These are phyloP conservation scores for Dysmachus trigonus DNA, from an alignment of 2,888 invertebrate species.

Conservation along the genomic window DNA sequence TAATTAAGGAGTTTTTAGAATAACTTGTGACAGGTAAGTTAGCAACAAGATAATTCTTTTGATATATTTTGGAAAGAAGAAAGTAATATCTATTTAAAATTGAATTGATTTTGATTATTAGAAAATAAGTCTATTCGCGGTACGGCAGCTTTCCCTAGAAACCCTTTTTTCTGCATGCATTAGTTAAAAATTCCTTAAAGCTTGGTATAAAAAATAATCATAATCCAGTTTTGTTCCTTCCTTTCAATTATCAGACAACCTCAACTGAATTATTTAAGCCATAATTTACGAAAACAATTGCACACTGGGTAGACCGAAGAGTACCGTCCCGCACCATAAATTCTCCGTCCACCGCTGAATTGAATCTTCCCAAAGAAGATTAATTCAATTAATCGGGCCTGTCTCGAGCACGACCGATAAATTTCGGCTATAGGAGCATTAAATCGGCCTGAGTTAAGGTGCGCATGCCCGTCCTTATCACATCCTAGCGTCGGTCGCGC, in stretches of 20 bases:
- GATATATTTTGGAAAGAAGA: too few relatives aligned
- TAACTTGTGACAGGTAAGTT: too few relatives aligned
- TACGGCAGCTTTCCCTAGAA: not conserved
- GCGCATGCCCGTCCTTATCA: not conserved
- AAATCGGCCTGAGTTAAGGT: not conserved
- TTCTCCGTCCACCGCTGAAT: not conserved
- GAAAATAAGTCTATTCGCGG: too few relatives aligned
- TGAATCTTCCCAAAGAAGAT: slow-evolving; percentile 33
- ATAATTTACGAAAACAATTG: not conserved
- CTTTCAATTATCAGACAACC: not conserved
- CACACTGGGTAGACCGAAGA: not conserved
- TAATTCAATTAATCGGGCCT: slow-evolving; percentile 34
- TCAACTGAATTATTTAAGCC: not conserved
- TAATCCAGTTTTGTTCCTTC: not conserved
- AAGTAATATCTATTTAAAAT: too few relatives aligned
- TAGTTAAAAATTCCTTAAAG: not conserved
- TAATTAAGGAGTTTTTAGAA: too few relatives aligned
- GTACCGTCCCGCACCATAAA: not conserved
- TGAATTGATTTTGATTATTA: too few relatives aligned
- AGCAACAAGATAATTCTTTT: too few relatives aligned
- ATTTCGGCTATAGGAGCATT: slow-evolving; percentile 13
- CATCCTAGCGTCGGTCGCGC: not conserved
- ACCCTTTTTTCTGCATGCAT: not conserved
- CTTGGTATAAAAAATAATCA: not conserved
- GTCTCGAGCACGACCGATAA: not conserved